Evolutionary conservation across 2,888 invertebrate genomes (phyloP), one percentile per base, ranked within the genome.

Genomic region (Lasioglossum pauxillum): DNA sequence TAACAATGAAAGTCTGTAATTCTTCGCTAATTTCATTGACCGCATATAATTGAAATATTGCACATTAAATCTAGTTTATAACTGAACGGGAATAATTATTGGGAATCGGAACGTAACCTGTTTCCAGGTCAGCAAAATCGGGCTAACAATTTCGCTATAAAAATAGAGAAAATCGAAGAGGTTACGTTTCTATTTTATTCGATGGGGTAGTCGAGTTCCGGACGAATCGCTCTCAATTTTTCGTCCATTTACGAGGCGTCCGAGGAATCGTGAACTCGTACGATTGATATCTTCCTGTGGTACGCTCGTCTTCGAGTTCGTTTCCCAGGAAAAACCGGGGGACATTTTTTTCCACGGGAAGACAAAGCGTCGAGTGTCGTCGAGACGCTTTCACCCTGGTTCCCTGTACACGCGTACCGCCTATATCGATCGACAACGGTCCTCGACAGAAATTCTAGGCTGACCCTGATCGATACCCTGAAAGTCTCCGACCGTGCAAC

Each of bases 401-500:
- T 73, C 69, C 38, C 80, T 64, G 64, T 69, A 38, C 60, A 35
- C 38, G 38, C 35, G 69, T 38, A 23, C 69, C 69, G 12, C 38
- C 35, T 69, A 69, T 38, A 69, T 69, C 69, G 69, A 69, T 69
- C 69, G 69, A 35, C 35, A 23, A 19, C 38, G 80, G 67, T 78
- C 73, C 83, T 78, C 72, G 78, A 84, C 82, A 78, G 83, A 89
- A 89, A 89, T 87, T 87, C 87, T 78, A 81, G 83, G 84, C 74
- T 87, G 87, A 84, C 89, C 86, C 89, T 89, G 89, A 89, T 89
- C 89, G 89, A 89, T 89, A 84, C 78, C 46, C 49, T 41, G 57
- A 60, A 75, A 77, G 81, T 85, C 85, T 76, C 83, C 60, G 27
- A 60, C 53, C 75, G 69, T 72, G 79, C 76, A 31, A 60, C 81